Base-by-base conservation (phyloP, 2,797 vertebrate species). In the Takifugu ocellatus region DNA sequence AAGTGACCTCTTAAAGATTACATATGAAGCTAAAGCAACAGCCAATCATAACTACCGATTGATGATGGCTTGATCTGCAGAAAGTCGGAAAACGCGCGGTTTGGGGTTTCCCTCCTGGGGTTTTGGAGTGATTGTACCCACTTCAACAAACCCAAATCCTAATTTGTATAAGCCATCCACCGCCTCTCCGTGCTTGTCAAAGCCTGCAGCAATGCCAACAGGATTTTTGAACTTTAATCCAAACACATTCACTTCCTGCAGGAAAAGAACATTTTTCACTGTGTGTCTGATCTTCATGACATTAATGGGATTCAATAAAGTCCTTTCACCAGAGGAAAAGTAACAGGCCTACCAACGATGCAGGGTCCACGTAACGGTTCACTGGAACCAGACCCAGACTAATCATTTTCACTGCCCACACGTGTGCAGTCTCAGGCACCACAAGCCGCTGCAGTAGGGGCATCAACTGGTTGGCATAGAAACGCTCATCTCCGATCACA, bases 131-230 rank as follows among this genome's bases (percentile, higher is more conserved):
- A 99, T 90, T 0, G 94, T 97, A 29, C 97, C 97, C 8, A 99
- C 91, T 75, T 99, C 97, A 51, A 98, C 97, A 25, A 98, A 99
- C 58, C 97, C 96, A 55, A 99, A 99, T 6, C 97, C 97, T 82
- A 98, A 74, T 72, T 90, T 91, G 70, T 90, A 97, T 31, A 99
- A 92, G 15, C 94, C 96, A 0, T 99, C 95, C 66, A 98, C 89
- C 0, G 95, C 97, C 72, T 98, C 94, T 0, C 90, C 94, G 0
- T 98, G 87, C 76, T 99, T 99, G 84, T 98, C 97, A 9, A 99
- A 99, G n/a, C 97, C 97, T 0, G 97, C 97, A 0, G 97, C 97
- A 33, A 99, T 88, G 3, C 97, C 97, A 55, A 99, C 51, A 0
- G 97, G 97, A 77, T 99, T 99, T 83, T 84, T 79, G 83, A 99